Conservation (phyloP, 2,113 vertebrate species). For the Poeciliopsis prolifica region DNA sequence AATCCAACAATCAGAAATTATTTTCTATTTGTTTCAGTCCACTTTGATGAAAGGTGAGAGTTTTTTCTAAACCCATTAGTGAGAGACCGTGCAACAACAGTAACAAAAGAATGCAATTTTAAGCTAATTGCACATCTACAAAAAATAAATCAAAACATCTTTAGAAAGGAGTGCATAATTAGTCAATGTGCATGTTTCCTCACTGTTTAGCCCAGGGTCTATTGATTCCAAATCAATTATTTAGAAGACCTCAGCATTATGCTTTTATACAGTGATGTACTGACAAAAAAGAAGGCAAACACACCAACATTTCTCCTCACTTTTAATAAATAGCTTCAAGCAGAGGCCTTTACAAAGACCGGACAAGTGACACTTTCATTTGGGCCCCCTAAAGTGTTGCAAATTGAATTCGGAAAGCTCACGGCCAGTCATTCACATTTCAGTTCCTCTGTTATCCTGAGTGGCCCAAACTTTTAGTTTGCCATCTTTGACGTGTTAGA, state of each 20-base stretch:
- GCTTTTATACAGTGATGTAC: not conserved
- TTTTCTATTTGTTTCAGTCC: too few species aligned
- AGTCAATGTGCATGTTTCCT: not conserved
- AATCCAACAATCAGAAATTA: too few species aligned
- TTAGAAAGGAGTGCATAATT: not conserved
- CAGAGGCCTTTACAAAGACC: not conserved
- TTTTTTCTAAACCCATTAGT: not conserved
- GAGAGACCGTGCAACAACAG: not conserved
- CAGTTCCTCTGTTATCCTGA: not conserved
- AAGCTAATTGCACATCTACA: not conserved
- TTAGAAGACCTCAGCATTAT: not conserved
- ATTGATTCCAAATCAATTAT: slow-evolving; percentile 27
- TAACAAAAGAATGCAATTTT: not conserved
- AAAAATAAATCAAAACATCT: not conserved
- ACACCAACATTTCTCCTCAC: not conserved
- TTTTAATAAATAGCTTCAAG: not conserved
- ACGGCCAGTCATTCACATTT: not conserved
- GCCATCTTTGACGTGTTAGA: not conserved
- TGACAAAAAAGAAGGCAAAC: not conserved
- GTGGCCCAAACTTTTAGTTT: not conserved
- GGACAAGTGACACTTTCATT: not conserved
- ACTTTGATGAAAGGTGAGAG: not conserved
- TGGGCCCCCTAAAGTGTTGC: not conserved
- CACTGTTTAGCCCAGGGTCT: not conserved
- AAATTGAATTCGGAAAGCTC: not conserved